Percentiles rank a stretch among this genome's conserved stretches.
Evolutionary conservation across 2,888 invertebrate genomes (phyloP).

Genomic region (Mythimna vitellina): DNA sequence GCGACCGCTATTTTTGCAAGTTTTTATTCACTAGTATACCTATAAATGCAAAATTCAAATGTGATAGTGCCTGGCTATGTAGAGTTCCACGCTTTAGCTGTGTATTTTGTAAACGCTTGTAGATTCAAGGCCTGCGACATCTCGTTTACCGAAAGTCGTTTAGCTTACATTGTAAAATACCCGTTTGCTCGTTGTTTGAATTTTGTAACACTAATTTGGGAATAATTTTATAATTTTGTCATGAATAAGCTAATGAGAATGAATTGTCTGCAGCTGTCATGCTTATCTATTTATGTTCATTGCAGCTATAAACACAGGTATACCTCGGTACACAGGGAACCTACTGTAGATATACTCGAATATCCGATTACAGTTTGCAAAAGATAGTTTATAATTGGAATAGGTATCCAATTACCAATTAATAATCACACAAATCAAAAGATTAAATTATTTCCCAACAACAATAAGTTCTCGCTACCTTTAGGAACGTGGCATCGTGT

Average conservation of each 20-base stretch:
- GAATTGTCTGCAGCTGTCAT: conserved; percentile 60
- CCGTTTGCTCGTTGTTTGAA: conserved; percentile 71
- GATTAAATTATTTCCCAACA: conserved; percentile 25
- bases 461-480: conserved; percentile 3
- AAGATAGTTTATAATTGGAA: conserved; percentile 22
- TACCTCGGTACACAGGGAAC: neutral
- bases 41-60: conserved; percentile 75
- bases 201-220: conserved; percentile 71
- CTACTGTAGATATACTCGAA: conserved; percentile 14
- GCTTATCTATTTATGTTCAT: conserved; percentile 56
- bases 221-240: conserved; percentile 70
- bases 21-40: conserved; percentile 44
- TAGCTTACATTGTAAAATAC: conserved; percentile 83
- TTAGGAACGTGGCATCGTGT: conserved; percentile 4
- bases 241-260: conserved; percentile 68
- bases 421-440: conserved; percentile 15
- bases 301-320: conserved; percentile 34
- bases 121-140: conserved; percentile 85
- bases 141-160: conserved; percentile 84
- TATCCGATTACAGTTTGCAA: conserved; percentile 31
- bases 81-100: conserved; percentile 71
- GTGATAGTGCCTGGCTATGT: conserved; percentile 70
- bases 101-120: conserved; percentile 79
- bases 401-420: conserved; percentile 21
- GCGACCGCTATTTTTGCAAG: conserved; percentile 28